These are phyloP conservation scores for Enteromius argenteus DNA, from an alignment of 2,797 vertebrate genomes.

Conservation along the genomic window DNA sequence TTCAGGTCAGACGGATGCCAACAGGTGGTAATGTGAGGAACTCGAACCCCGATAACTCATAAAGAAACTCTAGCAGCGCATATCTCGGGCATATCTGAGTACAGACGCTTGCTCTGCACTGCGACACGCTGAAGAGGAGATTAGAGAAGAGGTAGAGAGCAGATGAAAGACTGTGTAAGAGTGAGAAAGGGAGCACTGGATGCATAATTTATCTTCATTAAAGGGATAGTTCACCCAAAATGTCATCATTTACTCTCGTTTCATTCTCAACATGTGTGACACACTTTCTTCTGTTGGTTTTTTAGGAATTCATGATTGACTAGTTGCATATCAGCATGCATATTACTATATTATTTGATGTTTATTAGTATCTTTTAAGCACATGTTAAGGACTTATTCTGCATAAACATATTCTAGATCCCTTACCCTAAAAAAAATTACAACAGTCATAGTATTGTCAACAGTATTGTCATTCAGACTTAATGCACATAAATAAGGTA, in stretches of 20 bases:
- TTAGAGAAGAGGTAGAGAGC: background rate
- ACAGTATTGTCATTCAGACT: background rate
- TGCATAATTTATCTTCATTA: slow-evolving; percentile 14
- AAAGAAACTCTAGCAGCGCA: slow-evolving; percentile 27
- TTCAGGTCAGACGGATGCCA: slow-evolving; percentile 6
- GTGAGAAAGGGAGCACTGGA: slow-evolving; percentile 1
- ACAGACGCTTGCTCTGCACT: background rate
- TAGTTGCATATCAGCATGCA: background rate
- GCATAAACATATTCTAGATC: background rate
- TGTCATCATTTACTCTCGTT: background rate
- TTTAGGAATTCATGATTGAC: background rate
- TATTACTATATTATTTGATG: background rate
- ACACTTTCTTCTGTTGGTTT: background rate
- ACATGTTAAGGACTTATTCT: background rate
- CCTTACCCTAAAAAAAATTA: background rate
- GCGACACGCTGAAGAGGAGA: background rate
- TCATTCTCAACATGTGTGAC: background rate
- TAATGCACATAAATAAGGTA: background rate
- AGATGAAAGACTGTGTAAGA: background rate
- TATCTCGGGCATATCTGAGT: background rate
- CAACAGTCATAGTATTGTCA: no score
- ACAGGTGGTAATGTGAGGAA: slow-evolving; percentile 36
- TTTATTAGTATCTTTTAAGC: background rate
- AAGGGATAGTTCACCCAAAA: background rate
- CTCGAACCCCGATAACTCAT: background rate